Evolutionary conservation across 1,140 invertebrate genomes (phyloP).

Genomic region (Coelopa frigida): DNA sequence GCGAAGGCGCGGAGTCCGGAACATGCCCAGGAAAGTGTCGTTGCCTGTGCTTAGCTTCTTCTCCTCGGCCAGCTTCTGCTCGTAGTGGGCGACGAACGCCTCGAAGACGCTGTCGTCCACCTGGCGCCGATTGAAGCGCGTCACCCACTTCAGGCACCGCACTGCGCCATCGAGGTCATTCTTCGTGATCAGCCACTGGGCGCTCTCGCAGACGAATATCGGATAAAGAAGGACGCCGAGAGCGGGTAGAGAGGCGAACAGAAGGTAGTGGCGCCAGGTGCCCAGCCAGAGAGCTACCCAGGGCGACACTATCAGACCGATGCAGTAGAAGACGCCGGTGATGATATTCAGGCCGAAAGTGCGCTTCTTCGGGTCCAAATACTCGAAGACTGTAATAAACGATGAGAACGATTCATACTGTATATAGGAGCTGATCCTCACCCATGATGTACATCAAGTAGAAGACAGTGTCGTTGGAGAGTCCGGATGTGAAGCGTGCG

Average conservation of each 20-base stretch:
- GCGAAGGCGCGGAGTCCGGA: constrained; percentile 49
- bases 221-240: constrained; percentile 46
- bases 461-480: constrained; percentile 53
- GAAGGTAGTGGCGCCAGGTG: constrained; percentile 49
- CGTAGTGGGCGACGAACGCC: constrained; percentile 40
- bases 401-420: too few relatives aligned
- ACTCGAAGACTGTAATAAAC: constrained; percentile 52
- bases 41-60: constrained; percentile 17
- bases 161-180: constrained; percentile 49
- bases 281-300: constrained; percentile 50
- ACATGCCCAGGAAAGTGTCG: constrained; percentile 41
- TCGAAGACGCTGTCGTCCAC: constrained; percentile 45
- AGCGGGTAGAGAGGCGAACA: constrained; percentile 48
- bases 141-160: constrained; percentile 48
- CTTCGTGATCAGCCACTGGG: constrained; percentile 55
- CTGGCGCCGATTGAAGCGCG: constrained; percentile 48
- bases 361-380: constrained; percentile 50
- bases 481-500: constrained; percentile 50
- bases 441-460: constrained; percentile 57
- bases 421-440: too few relatives aligned
- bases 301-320: constrained; percentile 49
- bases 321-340: constrained; percentile 51
- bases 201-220: constrained; percentile 52
- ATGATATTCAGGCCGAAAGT: constrained; percentile 53
- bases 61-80: constrained; percentile 21